A percentile compares a stretch with the other conserved stretches of the same genome.
These are phyloP conservation scores for Sycophila sp. DNA, from an alignment of 1,140 invertebrate genomes.

Conservation along the genomic window DNA sequence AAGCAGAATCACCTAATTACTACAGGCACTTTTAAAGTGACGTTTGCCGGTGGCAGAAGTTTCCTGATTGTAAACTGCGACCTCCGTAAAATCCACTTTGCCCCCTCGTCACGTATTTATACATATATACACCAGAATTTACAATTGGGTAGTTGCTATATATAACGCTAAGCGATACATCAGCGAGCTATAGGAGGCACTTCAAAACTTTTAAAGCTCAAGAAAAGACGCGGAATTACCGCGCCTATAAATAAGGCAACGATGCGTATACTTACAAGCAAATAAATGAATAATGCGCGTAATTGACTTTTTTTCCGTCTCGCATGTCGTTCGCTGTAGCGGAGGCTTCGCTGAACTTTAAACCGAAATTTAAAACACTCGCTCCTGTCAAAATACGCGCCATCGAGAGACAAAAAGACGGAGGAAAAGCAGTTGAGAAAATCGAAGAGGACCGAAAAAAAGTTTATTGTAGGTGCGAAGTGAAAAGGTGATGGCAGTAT, in stretches of 20 bases:
- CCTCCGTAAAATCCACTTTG: neutral
- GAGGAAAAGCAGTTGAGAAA: too few relatives aligned
- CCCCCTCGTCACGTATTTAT: neutral
- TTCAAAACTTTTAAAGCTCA: neutral
- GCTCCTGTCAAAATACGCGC: neutral
- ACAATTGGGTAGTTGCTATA: neutral
- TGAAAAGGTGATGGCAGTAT: conserved; percentile 62
- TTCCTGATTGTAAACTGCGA: too few relatives aligned
- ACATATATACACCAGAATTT: neutral
- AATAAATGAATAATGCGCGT: neutral
- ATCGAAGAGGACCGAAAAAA: too few relatives aligned
- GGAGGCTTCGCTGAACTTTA: too few relatives aligned
- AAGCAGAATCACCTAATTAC: too few relatives aligned
- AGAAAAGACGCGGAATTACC: neutral
- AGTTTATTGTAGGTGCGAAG: too few relatives aligned
- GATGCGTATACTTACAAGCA: neutral
- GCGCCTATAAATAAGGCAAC: neutral
- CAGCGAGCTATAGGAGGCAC: neutral
- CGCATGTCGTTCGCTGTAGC: too few relatives aligned
- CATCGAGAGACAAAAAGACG: neutral
- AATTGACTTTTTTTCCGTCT: neutral
- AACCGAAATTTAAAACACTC: too few relatives aligned
- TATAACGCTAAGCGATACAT: neutral
- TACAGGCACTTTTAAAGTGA: too few relatives aligned
- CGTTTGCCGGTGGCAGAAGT: too few relatives aligned